These are phyloP conservation scores for mouse (Mus musculus) DNA, from an alignment of 2,113 vertebrate species.

Conservation along the genomic window DNA sequence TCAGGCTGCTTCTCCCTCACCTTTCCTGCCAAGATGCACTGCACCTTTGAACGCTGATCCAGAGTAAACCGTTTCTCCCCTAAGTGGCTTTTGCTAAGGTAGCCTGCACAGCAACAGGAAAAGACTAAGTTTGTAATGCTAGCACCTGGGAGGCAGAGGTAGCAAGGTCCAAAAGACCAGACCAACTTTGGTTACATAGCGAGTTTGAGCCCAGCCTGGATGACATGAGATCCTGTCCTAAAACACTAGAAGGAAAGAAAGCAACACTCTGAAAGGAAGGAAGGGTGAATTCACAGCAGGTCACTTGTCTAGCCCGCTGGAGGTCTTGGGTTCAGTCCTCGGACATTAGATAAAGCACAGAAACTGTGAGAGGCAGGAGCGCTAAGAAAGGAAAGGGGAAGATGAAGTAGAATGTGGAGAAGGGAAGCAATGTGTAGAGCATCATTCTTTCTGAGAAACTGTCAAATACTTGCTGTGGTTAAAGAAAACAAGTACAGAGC, in stretches of 20 bases:
- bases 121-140: background rate
- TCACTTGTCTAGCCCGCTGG: no score
- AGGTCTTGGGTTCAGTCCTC: background rate
- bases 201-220: background rate
- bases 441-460: background rate
- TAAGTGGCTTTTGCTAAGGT: background rate
- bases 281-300: background rate
- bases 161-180: background rate
- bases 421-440: background rate
- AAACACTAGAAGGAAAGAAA: background rate
- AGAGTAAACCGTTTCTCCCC: background rate
- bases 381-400: background rate
- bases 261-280: background rate
- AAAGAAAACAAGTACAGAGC: background rate
- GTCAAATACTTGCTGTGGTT: background rate
- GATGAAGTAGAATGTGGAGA: background rate
- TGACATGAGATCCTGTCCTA: background rate
- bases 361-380: constrained; percentile 1
- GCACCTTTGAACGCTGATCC: background rate
- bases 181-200: background rate
- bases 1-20: background rate
- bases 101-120: background rate
- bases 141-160: background rate
- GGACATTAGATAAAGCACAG: background rate
- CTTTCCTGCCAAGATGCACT: background rate